Base-by-base conservation (phyloP, 2,113 vertebrate species). In the Laticauda laticaudata region DNA sequence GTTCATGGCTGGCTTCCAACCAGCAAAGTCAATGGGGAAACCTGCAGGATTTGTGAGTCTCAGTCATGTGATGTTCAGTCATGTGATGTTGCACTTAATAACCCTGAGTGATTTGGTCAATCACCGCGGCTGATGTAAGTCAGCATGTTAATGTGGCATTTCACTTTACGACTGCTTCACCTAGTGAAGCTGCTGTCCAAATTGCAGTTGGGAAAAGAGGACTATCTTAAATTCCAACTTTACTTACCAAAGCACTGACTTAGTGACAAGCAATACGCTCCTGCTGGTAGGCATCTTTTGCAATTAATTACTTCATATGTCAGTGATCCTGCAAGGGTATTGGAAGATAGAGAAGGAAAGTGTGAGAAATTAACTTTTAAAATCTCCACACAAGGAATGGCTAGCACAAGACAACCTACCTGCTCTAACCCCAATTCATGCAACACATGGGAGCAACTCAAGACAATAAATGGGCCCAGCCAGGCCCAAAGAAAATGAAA, bases 231-330 rank as follows among this genome's bases (percentile, higher is more conserved):
- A 29, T 43, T 29, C 87, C n/a, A 59, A 7, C 18, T 86, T n/a
- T 43, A 89, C 93, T 39, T 90, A 94, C 93, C 91, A 90, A 94
- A 89, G 56, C 93, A 94, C 56, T 87, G 69, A 23, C 45, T 59
- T 39, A 45, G 11, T 5, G 75, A 64, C 55, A 90, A 55, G 87
- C 93, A 94, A 21, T 14, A 9, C 0, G 91, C 69, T 0, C 1
- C 5, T 2, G 1, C 5, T 57, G 89, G 75, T 18, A 54, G 24
- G 57, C 93, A 94, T 18, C n/a, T 18, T 51, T 10, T 55, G 34
- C 93, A 94, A 51, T 94, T 81, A 10, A 94, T 2, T 20, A 92
- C 91, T 26, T 55, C 21, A 39, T 94, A 94, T 29, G 5, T 86
- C 6, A 94, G 34, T 39, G 34, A 59, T 57, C 0, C 93, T 94